These are phyloP conservation scores for Drosophila suzukii DNA, from an alignment of 1,140 invertebrate genomes.

Conservation along the genomic window DNA sequence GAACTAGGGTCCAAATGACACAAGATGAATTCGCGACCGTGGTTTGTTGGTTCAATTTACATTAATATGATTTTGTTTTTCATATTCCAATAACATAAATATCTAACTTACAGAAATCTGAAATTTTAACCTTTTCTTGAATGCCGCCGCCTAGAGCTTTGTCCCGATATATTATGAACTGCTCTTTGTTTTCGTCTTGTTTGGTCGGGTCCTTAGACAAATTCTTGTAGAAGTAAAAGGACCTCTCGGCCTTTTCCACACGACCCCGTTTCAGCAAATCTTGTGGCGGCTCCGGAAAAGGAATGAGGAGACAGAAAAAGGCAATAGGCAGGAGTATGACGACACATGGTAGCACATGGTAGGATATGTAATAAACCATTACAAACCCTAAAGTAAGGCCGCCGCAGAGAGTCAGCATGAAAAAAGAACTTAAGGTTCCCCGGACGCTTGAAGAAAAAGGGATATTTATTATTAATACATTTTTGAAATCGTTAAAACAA, in stretches of 20 bases:
- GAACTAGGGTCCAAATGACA: too few relatives aligned
- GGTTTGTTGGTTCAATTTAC: too few relatives aligned
- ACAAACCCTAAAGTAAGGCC: slow-evolving; percentile 57
- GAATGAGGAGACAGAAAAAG: slow-evolving; percentile 40
- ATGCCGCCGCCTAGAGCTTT: slow-evolving; percentile 28
- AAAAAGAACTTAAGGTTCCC: slow-evolving; percentile 56
- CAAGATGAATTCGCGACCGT: too few relatives aligned
- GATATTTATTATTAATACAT: neutral
- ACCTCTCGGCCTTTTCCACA: slow-evolving; percentile 42
- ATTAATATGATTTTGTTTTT: too few relatives aligned
- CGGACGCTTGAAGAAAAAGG: slow-evolving; percentile 44
- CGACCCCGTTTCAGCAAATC: slow-evolving; percentile 45
- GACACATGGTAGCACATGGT: slow-evolving; percentile 58
- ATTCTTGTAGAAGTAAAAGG: slow-evolving; percentile 67
- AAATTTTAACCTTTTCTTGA: slow-evolving; percentile 14
- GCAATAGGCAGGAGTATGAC: slow-evolving; percentile 34
- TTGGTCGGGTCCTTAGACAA: slow-evolving; percentile 36
- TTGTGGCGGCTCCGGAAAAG: slow-evolving; percentile 57
- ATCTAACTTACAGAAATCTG: slow-evolving; percentile 57
- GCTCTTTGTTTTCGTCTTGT: slow-evolving; percentile 23
- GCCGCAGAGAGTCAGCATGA: slow-evolving; percentile 46
- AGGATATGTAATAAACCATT: slow-evolving; percentile 44
- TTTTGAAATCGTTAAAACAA: neutral
- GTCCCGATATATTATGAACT: slow-evolving; percentile 47
- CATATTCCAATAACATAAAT: neutral